Base-by-base conservation (phyloP, 1,140 invertebrate genomes). In the Atta colombica region DNA sequence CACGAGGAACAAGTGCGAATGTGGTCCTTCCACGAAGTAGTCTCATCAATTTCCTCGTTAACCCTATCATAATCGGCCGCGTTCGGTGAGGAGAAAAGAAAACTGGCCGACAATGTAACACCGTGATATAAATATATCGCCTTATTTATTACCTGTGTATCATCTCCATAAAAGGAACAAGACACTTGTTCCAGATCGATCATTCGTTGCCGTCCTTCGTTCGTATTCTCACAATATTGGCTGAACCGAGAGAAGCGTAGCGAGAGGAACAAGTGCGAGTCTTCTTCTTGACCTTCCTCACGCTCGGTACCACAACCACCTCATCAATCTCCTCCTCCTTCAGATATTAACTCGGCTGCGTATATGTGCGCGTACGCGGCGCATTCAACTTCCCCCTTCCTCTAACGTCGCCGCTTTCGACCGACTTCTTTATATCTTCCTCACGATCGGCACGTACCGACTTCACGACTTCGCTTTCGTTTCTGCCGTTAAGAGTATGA, bases 241-340 rank as follows among this genome's bases (percentile, higher is more conserved):
- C 63, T 74, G 85, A 87, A 74, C 78, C 68, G 78, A 81, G 68
- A 81, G n/a, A 35, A 81, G 77, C 51, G 53, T 72, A 71, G 78
- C 49, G 68, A 74, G 80, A 84, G 80, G 86, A 87, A 87, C 86
- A 87, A 87, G 86, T 87, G 86, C 86, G 68, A 49, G 86, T 81
- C 85, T 81, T 82, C 80, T 85, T 87, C 86, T 87, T 87, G 86
- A 87, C 86, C 86, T 87, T 87, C 86, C 86, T 87, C 86, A 85
- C 87, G 81, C 87, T 72, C 84, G 84, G 82, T 74, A 88, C 71
- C 81, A 61, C 72, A 82, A 66, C 69, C 80, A 84, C 84, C 82
- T 87, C 85, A 89, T 89, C 77, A 75, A 87, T 82, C 77, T 82
- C 86, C 68, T 71, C 85, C 69, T 51, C 65, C 86, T 72, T 66